phyloP scores from a whole-genome alignment of 2,797 vertebrate genomes.

The Diceros bicornis region DNA sequence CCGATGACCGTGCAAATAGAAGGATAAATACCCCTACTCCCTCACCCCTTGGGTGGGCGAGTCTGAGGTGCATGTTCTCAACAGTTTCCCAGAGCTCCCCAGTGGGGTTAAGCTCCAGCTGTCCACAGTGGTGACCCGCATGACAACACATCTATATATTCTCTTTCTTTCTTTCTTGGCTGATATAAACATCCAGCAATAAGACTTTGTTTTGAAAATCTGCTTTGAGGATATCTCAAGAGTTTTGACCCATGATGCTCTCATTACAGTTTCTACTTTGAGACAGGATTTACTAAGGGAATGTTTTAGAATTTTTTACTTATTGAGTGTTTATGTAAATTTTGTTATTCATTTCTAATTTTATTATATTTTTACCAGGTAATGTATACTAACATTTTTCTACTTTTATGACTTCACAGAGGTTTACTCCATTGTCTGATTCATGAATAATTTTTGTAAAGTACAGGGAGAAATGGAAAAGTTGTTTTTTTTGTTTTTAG shows the following conservation, averaged over 20 bases:
- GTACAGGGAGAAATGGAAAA: not conserved
- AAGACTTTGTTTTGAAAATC: conserved; percentile 11
- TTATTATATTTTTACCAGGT: conserved; percentile 31
- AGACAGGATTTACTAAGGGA: not conserved
- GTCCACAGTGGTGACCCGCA: not conserved
- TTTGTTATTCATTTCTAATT: conserved; percentile 29
- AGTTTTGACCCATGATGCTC: not conserved
- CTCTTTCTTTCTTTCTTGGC: not conserved
- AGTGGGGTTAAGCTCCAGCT: not conserved
- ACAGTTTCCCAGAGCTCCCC: not conserved
- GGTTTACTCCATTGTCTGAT: conserved; percentile 23
- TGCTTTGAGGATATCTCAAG: not conserved
- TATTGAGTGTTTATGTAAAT: conserved; percentile 1
- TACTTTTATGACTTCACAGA: conserved; percentile 44
- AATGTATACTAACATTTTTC: not conserved
- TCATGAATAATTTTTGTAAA: conserved; percentile 41
- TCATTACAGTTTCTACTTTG: conserved; percentile 32
- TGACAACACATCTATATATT: not conserved
- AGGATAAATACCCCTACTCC: not conserved
- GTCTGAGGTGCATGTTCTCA: not conserved
- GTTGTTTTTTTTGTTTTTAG: not conserved
- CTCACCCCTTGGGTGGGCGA: not conserved
- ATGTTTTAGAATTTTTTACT: conserved; percentile 23
- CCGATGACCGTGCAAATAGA: not conserved
- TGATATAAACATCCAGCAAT: not conserved